Evolutionary conservation across 1,140 invertebrate genomes (phyloP).

Genomic region (Drosophila biarmipes): DNA sequence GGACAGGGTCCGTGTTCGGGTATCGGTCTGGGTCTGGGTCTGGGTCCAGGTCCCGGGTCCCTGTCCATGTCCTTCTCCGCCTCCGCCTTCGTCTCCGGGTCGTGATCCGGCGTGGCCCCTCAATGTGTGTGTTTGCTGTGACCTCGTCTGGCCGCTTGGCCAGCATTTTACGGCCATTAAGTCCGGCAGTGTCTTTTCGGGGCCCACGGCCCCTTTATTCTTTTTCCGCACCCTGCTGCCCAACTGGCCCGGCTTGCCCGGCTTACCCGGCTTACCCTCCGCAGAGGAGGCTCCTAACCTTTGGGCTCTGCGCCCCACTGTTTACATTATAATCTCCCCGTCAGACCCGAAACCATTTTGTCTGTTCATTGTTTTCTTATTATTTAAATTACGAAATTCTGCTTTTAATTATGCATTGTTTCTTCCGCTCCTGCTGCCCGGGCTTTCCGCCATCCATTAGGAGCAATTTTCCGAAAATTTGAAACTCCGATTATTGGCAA

Average conservation of each 20-base stretch:
- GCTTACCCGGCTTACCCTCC: conserved; percentile 9
- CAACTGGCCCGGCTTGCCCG: conserved; percentile 6
- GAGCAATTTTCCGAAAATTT: conserved; percentile 21
- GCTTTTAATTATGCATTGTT: conserved; percentile 73
- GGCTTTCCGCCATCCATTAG: conserved; percentile 19
- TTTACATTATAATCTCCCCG: conserved; percentile 68
- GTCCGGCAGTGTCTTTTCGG: conserved; percentile 59
- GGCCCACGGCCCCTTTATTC: not conserved
- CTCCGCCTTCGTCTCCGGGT: conserved; percentile 6
- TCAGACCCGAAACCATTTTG: conserved; percentile 13
- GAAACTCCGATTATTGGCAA: conserved; percentile 39
- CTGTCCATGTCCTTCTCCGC: conserved; percentile 5
- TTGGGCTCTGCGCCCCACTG: conserved; percentile 22
- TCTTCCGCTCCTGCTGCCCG: conserved; percentile 1
- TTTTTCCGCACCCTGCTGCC: not conserved
- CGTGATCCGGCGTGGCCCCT: conserved; percentile 20
- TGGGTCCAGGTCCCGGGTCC: conserved; percentile 6
- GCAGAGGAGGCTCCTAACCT: conserved; percentile 35
- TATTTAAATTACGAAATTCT: conserved; percentile 75
- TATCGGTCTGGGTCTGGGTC: conserved; percentile 19
- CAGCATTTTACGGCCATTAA: conserved; percentile 80
- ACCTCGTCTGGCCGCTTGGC: conserved; percentile 67
- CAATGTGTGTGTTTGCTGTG: conserved; percentile 34
- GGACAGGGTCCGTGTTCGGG: conserved; percentile 1
- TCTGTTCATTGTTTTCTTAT: conserved; percentile 64